Conservation (phyloP, 2,113 vertebrate genomes). For the Megaceryle torquata region DNA sequence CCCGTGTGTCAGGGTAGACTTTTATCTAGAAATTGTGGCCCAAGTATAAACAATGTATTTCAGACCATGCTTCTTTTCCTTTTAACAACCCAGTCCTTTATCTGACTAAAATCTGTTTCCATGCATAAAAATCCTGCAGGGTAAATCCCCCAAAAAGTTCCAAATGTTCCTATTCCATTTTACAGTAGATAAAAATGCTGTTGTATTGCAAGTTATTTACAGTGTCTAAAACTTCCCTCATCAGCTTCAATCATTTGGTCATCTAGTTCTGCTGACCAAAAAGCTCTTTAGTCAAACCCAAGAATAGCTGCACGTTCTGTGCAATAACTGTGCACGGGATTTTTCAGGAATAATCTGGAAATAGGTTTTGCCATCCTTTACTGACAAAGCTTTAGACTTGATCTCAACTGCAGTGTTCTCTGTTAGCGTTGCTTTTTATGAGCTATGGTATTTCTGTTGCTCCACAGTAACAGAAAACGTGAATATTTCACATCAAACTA, state of each 20-base stretch:
- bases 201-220: not conserved
- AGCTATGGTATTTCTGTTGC: not conserved
- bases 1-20: not conserved
- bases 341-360: not conserved
- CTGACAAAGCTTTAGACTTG: not conserved
- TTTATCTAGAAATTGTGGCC: not conserved
- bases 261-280: not conserved
- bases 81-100: not conserved
- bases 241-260: not conserved
- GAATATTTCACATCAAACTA: not conserved
- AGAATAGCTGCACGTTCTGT: not conserved
- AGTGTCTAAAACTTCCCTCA: not conserved
- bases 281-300: not conserved
- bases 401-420: not conserved
- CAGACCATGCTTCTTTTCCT: not conserved
- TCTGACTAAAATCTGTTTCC: not conserved
- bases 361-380: not conserved
- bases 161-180: not conserved
- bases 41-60: not conserved
- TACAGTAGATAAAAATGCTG: not conserved
- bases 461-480: not conserved
- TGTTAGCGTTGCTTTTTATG: not conserved
- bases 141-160: not conserved
- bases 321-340: not conserved
- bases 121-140: not conserved